Base-by-base conservation (phyloP, 2,797 vertebrate genomes). In the Neostethus bicornis region DNA sequence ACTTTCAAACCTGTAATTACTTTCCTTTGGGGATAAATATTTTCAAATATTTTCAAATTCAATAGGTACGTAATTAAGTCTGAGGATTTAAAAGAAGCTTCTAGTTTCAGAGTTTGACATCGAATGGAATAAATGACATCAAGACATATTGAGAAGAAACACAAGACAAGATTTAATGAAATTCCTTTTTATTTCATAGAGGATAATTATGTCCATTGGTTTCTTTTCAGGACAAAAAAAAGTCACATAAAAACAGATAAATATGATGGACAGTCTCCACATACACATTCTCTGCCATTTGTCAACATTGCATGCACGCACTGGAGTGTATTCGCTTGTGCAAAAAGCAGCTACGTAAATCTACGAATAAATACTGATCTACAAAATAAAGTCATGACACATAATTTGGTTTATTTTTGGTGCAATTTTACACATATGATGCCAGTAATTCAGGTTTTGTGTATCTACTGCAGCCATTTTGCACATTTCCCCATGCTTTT, bases 401-500 rank as follows among this genome's bases (percentile, higher is more conserved):
- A 47, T 57, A 7, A 23, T 56, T 37, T 21, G 6, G 4, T 10
- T 26, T 26, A 24, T 54, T 12, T 35, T 54, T 21, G 0, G 46
- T 17, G 17, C 13, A 10, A 41, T 54, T 34, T 41, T 17, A 52
- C 13, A 29, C 17, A 64, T 4, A 10, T 16, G 17, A 16, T 7
- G 13, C 42, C 23, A 61, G 1, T 16, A 43, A 11, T 58, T 13
- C 34, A 39, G 9, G 35, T 45, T 29, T 43, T 14, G 17, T 5
- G 47, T 10, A 50, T 16, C 4, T 12, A 21, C 42, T 61, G 39
- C 47, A 37, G 31, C 17, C 58, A 51, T 63, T 52, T 61, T 6
- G 60, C 38, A 67, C 51, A 61, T 53, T 60, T 84, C 54, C 43
- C 52, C 85, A 87, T 87, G 81, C 83, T 75, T 45, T 59, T 35